phyloP scores from a whole-genome alignment of 2,113 vertebrate species.

The Tonatia bakeri region DNA sequence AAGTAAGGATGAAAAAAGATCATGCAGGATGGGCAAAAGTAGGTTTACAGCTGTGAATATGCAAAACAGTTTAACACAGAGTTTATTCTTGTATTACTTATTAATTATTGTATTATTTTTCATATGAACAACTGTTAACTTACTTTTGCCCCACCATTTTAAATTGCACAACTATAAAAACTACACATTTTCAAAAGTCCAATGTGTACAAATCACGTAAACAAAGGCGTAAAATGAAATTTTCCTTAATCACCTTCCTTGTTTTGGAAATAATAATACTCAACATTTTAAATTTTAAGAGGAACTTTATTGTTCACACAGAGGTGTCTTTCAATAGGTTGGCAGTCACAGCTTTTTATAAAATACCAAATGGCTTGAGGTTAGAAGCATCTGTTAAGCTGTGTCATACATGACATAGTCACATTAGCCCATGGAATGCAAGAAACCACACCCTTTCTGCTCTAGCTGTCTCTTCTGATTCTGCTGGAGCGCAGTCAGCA shows the following conservation, averaged over 20 bases:
- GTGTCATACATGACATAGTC: not conserved
- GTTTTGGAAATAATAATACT: not conserved
- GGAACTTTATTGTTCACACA: slow-evolving; percentile 23
- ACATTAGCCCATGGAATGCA: not conserved
- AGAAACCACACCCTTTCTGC: not conserved
- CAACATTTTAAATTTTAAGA: slow-evolving; percentile 4
- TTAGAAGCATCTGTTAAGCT: not conserved
- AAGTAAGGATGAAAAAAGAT: not conserved
- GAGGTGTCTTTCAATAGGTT: not conserved
- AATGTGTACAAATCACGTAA: not conserved
- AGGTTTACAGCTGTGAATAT: not conserved
- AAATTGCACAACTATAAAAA: not conserved
- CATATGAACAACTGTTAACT: not conserved
- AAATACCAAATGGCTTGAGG: not conserved
- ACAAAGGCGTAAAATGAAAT: not conserved
- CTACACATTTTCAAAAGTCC: not conserved
- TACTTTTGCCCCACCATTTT: not conserved
- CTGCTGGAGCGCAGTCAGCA: not conserved
- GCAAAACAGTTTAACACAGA: not conserved
- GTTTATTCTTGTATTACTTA: not conserved
- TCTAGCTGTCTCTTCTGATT: not conserved
- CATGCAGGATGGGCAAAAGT: not conserved
- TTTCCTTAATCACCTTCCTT: not conserved
- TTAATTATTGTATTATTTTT: not conserved
- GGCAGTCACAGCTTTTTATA: not conserved